Conservation (phyloP, 2,888 invertebrate species). For the Euplexia lucipara region DNA sequence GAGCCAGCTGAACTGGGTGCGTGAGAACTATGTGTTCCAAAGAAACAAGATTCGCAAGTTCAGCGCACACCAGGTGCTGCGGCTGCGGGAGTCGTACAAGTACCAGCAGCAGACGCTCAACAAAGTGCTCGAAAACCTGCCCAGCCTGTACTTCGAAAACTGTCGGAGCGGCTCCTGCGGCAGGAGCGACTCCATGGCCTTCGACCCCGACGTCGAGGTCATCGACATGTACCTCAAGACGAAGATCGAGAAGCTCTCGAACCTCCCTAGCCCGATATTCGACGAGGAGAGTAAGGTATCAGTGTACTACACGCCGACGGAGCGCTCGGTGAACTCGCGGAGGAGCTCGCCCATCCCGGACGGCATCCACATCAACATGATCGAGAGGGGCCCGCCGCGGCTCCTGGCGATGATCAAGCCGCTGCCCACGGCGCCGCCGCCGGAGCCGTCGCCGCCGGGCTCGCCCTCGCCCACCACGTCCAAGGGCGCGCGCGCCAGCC, state of each 20-base stretch:
- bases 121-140: slow-evolving; percentile 98
- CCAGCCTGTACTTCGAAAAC: slow-evolving; percentile 97
- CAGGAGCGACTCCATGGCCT: slow-evolving; percentile 94
- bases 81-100: slow-evolving; percentile 97
- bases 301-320: slow-evolving; percentile 96
- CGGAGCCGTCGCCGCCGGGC: slow-evolving; percentile 34
- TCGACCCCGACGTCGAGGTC: slow-evolving; percentile 92
- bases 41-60: slow-evolving; percentile 98
- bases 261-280: slow-evolving; percentile 86
- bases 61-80: slow-evolving; percentile 97
- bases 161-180: slow-evolving; percentile 96
- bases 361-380: slow-evolving; percentile 93
- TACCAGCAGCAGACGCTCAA: slow-evolving; percentile 98
- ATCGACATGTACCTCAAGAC: slow-evolving; percentile 93
- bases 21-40: slow-evolving; percentile 99
- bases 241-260: slow-evolving; percentile 92
- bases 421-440: slow-evolving; percentile 67
- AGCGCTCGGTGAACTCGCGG: slow-evolving; percentile 91
- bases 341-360: slow-evolving; percentile 88
- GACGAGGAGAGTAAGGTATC: slow-evolving; percentile 94
- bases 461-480: slow-evolving; percentile 72
- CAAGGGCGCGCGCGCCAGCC: slow-evolving; percentile 47
- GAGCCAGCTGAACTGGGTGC: slow-evolving; percentile 97
- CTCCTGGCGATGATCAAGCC: slow-evolving; percentile 83
- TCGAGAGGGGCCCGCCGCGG: slow-evolving; percentile 87